Evolutionary conservation across 2,888 invertebrate genomes (phyloP).

Genomic region (Diarsia dahlii): DNA sequence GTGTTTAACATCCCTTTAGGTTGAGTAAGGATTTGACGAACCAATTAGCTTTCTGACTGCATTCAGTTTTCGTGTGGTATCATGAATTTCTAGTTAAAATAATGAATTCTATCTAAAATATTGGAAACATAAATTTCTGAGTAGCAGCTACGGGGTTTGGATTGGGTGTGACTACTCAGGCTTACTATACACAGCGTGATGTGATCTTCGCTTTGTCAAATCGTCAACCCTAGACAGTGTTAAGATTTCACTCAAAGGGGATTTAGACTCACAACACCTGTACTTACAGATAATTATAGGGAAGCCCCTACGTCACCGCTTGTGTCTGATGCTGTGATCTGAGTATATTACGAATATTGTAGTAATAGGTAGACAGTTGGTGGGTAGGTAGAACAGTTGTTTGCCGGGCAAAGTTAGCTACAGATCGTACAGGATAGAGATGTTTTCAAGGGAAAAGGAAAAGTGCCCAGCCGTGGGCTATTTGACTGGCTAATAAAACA

Average conservation of each 20-base stretch:
- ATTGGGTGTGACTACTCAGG: neutral
- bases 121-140: too few species aligned
- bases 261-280: slow-evolving; percentile 68
- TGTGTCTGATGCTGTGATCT: slow-evolving; percentile 14
- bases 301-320: slow-evolving; percentile 18
- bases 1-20: neutral
- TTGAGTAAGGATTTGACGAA: neutral
- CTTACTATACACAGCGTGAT: neutral
- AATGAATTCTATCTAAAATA: too few species aligned
- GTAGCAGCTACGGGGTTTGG: too few species aligned
- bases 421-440: neutral
- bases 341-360: slow-evolving; percentile 10
- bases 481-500: neutral
- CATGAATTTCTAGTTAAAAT: neutral
- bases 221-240: slow-evolving; percentile 74
- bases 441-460: neutral
- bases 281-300: slow-evolving; percentile 48
- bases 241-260: slow-evolving; percentile 77
- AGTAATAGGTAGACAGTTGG: neutral
- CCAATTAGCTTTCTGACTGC: neutral
- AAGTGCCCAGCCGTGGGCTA: neutral
- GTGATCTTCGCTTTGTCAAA: slow-evolving; percentile 67
- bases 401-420: neutral
- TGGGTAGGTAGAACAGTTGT: neutral
- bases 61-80: neutral